Conservation (phyloP, 2,797 vertebrate genomes). For the Antennarius maculatus region DNA sequence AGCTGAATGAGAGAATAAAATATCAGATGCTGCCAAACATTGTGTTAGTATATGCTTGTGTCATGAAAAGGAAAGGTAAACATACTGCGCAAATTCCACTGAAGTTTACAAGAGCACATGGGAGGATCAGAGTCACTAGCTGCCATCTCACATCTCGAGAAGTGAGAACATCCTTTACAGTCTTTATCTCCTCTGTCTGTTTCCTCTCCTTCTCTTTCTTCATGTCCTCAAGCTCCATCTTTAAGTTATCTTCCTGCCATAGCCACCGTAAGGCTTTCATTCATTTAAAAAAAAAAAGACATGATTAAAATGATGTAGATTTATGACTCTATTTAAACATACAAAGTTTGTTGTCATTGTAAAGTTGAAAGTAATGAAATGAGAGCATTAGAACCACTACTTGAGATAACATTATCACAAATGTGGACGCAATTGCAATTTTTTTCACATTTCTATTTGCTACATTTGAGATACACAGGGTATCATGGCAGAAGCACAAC, state of each 20-base stretch:
- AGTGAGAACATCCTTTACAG: constrained; percentile 73
- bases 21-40: not conserved
- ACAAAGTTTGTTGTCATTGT: no score
- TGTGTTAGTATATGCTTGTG: not conserved
- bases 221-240: constrained; percentile 82
- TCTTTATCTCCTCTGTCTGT: constrained; percentile 70
- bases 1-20: constrained; percentile 66
- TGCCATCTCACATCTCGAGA: constrained; percentile 83
- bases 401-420: no score
- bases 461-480: no score
- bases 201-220: constrained; percentile 70
- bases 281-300: not conserved
- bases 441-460: no score
- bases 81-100: constrained; percentile 70
- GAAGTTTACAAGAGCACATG: constrained; percentile 70
- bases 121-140: constrained; percentile 76
- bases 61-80: not conserved
- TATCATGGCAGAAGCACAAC: no score
- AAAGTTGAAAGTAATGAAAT: no score
- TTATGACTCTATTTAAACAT: not conserved
- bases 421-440: no score
- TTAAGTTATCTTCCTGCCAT: constrained; percentile 79
- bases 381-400: no score
- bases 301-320: not conserved
- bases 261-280: constrained; percentile 79